A percentile compares a stretch with the other conserved stretches of the same genome.
phyloP scores from a whole-genome alignment of 2,113 vertebrate genomes.

The Misgurnus anguillicaudatus region DNA sequence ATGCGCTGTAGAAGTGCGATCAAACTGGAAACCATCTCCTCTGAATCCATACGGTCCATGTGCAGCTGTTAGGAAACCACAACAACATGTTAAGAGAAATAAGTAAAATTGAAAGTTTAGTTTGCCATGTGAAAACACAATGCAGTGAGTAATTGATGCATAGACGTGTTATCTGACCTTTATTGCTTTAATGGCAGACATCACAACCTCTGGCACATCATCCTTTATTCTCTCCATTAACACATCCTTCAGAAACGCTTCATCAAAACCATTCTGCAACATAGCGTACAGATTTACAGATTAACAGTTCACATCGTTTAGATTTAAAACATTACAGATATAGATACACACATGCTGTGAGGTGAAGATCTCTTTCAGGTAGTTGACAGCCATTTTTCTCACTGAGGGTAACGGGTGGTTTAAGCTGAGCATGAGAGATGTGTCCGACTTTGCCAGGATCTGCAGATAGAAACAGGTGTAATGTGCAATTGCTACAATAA shows the following conservation, averaged over 20 bases:
- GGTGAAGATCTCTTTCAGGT: slow-evolving; percentile 78
- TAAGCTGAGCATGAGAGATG: slow-evolving; percentile 89
- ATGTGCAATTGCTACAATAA: neutral
- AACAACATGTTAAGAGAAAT: neutral
- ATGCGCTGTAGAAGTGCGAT: slow-evolving; percentile 79
- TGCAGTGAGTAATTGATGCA: neutral
- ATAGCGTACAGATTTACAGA: slow-evolving; percentile 20
- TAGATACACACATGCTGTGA: slow-evolving; percentile 76
- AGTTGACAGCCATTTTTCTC: slow-evolving; percentile 82
- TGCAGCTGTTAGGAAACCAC: slow-evolving; percentile 68
- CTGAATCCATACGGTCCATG: slow-evolving; percentile 70
- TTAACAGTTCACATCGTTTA: neutral
- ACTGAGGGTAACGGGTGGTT: slow-evolving; percentile 88
- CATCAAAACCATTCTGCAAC: slow-evolving; percentile 80
- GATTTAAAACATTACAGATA: neutral
- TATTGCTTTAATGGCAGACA: slow-evolving; percentile 77
- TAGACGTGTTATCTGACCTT: slow-evolving; percentile 70
- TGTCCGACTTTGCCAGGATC: slow-evolving; percentile 87
- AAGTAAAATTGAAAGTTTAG: neutral
- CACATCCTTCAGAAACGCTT: slow-evolving; percentile 83
- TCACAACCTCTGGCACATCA: slow-evolving; percentile 82
- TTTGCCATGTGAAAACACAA: neutral
- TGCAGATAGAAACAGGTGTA: slow-evolving; percentile 58
- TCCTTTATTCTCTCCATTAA: slow-evolving; percentile 83
- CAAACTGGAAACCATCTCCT: slow-evolving; percentile 73